phyloP scores from a whole-genome alignment of 2,113 vertebrate species.

The Oreotragus oreotragus region DNA sequence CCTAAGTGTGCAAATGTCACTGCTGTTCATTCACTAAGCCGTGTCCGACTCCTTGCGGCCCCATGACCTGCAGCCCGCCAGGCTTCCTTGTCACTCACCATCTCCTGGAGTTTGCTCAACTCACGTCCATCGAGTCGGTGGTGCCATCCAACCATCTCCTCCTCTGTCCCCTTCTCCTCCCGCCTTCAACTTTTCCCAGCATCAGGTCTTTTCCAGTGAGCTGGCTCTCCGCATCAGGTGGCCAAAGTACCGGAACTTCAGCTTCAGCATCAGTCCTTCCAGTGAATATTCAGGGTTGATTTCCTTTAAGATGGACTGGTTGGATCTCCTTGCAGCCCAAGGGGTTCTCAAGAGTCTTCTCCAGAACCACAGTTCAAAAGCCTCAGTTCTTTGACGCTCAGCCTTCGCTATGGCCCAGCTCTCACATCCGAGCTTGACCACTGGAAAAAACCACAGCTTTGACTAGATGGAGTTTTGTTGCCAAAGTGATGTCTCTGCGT shows the following conservation, averaged over 20 bases:
- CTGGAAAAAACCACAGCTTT: not conserved
- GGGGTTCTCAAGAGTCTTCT: not conserved
- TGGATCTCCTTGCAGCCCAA: not conserved
- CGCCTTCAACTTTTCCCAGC: not conserved
- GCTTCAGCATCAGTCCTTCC: not conserved
- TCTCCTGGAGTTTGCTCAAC: not conserved
- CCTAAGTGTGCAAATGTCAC: not conserved
- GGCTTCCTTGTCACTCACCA: not conserved
- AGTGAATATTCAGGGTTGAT: not conserved
- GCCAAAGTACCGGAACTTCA: not conserved
- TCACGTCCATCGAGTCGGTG: not conserved
- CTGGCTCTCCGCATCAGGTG: not conserved
- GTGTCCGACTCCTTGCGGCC: fast-evolving
- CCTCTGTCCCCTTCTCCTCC: not conserved
- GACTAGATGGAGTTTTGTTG: not conserved
- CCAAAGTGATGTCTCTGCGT: not conserved
- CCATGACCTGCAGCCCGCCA: not conserved
- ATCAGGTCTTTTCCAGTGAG: not conserved
- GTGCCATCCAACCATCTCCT: not conserved
- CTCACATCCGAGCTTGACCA: not conserved
- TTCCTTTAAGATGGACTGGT: not conserved
- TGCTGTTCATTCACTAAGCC: not conserved
- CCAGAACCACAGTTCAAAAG: not conserved
- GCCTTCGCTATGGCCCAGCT: not conserved
- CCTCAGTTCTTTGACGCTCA: not conserved